These are phyloP conservation scores for Helobdella robusta DNA, from an alignment of 2,888 invertebrate genomes.

Conservation along the genomic window DNA sequence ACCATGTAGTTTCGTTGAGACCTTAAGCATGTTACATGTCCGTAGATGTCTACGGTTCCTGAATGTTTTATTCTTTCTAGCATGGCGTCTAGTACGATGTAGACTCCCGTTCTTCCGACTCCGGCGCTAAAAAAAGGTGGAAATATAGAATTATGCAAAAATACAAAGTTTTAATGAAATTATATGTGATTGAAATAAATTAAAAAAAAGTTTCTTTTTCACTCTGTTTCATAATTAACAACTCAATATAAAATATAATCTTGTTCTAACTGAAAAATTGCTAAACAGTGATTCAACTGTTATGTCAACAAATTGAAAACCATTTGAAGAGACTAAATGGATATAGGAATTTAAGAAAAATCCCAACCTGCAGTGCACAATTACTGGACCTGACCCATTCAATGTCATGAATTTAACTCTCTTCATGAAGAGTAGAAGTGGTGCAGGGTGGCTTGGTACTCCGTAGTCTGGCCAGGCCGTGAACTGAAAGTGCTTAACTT, in stretches of 20 bases:
- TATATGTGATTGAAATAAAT: too few relatives aligned
- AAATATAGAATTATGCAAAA: too few relatives aligned
- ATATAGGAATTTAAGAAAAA: not conserved
- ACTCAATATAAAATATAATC: too few relatives aligned
- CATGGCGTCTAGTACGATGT: slow-evolving; percentile 92
- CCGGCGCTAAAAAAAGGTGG: slow-evolving; percentile 62
- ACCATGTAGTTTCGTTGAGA: slow-evolving; percentile 85
- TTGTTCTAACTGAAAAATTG: too few relatives aligned
- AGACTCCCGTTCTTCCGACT: slow-evolving; percentile 52
- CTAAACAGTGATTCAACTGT: too few relatives aligned
- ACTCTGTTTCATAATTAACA: too few relatives aligned
- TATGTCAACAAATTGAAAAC: not conserved
- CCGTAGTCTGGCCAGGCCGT: slow-evolving; percentile 99
- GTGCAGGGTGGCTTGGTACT: slow-evolving; percentile 96
- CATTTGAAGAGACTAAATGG: not conserved
- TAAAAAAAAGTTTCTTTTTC: too few relatives aligned
- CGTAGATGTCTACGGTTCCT: slow-evolving; percentile 95
- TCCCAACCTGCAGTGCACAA: slow-evolving; percentile 71
- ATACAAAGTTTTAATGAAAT: not conserved
- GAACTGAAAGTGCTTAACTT: slow-evolving; percentile 93
- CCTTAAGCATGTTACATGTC: slow-evolving; percentile 90
- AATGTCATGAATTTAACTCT: slow-evolving; percentile 69
- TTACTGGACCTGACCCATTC: slow-evolving; percentile 80
- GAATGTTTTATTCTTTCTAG: slow-evolving; percentile 85
- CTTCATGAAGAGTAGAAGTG: slow-evolving; percentile 88